Evolutionary conservation across 2,797 vertebrate species (phyloP), one percentile per base, ranked within the genome.

Genomic region (Rhincodon typus): DNA sequence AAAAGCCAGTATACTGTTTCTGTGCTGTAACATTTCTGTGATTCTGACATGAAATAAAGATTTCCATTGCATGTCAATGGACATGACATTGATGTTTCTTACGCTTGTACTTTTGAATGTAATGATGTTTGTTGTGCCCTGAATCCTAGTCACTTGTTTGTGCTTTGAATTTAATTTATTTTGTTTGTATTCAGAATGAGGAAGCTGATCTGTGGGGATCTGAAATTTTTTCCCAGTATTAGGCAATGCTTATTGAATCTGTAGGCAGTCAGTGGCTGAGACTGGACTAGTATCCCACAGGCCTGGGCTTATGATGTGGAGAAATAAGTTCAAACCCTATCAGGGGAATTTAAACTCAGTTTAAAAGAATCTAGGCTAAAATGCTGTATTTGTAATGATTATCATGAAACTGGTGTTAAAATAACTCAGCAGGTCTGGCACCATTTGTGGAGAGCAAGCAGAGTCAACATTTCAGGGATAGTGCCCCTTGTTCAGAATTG

Each of bases 111-210:
- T 38, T 79, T 79, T 79, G 34, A 79, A 38, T 79, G n/a, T 38
- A n/a, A 12, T 79, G 77, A 38, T 79, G 13, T 79, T 38, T 19
- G 12, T 15, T 4, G 77, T 38, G n/a, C n/a, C 34, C n/a, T 79
- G 77, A 79, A 38, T 79, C 15, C 15, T n/a, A 13, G 13, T 79
- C 34, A 79, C 15, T 19, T 79, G 77, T 38, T 79, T 79, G 77
- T 38, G 77, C 77, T 79, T 79, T 79, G 77, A 79, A 79, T 79
- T 38, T 79, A 79, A 79, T 79, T 79, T 38, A 79, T 79, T 79
- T 79, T 79, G 13, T 79, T 79, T 79, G 77, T 38, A 38, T 17
- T 79, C 77, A 79, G 30, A 79, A n/a, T 79, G n/a, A 38, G 77
- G 4, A 38, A 79, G 77, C 13, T 17, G 12, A 19, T 13, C 34